These are phyloP conservation scores for Nephrotoma appendiculata DNA, from an alignment of 2,888 invertebrate species.

Conservation along the genomic window DNA sequence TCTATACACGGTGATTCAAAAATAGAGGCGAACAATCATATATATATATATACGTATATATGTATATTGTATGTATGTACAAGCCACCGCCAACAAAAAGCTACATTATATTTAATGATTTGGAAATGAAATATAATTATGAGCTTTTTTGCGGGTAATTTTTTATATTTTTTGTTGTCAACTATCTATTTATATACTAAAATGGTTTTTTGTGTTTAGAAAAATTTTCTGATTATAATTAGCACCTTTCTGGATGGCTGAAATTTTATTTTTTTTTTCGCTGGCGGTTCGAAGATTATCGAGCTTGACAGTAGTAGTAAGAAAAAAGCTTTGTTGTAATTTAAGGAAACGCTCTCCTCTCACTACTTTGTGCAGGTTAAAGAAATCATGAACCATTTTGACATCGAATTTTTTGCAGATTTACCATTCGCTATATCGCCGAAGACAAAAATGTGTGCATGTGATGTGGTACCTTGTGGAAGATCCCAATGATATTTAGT, in stretches of 20 bases:
- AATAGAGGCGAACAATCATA: neutral
- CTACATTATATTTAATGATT: neutral
- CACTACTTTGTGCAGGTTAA: too few relatives aligned
- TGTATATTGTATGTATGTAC: neutral
- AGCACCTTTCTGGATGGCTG: neutral
- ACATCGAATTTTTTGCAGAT: too few relatives aligned
- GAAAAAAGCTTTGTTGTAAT: too few relatives aligned
- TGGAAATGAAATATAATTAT: neutral
- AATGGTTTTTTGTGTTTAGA: neutral
- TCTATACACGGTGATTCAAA: neutral
- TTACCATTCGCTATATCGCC: too few relatives aligned
- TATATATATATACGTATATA: neutral
- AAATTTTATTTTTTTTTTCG: neutral
- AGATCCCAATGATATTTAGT: too few relatives aligned
- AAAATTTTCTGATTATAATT: neutral
- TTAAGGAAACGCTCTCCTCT: too few relatives aligned
- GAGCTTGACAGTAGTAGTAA: too few relatives aligned
- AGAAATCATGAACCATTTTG: too few relatives aligned
- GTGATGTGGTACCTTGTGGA: too few relatives aligned
- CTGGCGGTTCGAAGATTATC: too few relatives aligned
- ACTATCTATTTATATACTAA: neutral
- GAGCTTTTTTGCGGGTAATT: neutral
- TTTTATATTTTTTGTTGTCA: neutral
- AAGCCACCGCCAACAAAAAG: neutral
- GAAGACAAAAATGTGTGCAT: too few relatives aligned